A percentile compares a stretch with the other conserved stretches of the same genome.
Evolutionary conservation across 2,797 vertebrate genomes (phyloP).

Genomic region (Hafferia zeledoni): DNA sequence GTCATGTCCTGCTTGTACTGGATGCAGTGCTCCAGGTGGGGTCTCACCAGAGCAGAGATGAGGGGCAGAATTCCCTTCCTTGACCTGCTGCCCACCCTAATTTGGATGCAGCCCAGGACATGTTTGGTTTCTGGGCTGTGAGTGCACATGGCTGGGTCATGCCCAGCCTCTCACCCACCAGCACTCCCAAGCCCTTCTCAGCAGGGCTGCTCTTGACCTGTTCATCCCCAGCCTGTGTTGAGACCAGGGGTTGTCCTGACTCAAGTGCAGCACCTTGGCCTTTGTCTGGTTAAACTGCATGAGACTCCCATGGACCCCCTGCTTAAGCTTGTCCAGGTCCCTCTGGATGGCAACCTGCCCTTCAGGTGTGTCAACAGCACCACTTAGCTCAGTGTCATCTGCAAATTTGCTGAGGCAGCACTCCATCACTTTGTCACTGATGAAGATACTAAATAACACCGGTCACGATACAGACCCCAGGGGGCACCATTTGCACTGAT

Average conservation of each 20-base stretch:
- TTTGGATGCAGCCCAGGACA: not conserved
- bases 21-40: not conserved
- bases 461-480: not conserved
- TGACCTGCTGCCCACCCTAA: not conserved
- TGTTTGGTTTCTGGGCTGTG: not conserved
- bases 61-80: not conserved
- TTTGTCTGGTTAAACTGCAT: not conserved
- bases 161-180: not conserved
- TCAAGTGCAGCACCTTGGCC: not conserved
- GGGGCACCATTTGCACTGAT: not conserved
- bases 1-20: not conserved
- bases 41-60: not conserved
- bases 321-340: not conserved
- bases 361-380: not conserved
- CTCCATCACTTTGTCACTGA: not conserved
- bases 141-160: not conserved
- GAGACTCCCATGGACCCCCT: not conserved
- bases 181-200: not conserved
- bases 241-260: rapidly evolving
- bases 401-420: not conserved
- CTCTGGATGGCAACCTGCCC: not conserved
- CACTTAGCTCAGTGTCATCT: not conserved
- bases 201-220: not conserved
- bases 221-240: not conserved
- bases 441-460: not conserved